phyloP scores from a whole-genome alignment of 2,888 invertebrate species.

The Harpalus rubripes region DNA sequence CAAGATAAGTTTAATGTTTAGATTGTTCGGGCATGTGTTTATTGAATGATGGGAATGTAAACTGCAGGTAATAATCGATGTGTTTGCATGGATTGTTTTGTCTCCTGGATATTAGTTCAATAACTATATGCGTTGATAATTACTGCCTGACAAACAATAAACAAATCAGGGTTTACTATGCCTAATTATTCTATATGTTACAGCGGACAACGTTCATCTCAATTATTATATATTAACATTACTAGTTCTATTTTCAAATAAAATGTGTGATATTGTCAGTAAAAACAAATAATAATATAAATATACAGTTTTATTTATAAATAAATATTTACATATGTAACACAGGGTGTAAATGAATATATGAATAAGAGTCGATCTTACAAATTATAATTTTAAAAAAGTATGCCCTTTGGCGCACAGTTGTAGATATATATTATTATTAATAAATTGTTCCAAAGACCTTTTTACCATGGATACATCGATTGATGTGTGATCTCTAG shows the following conservation, averaged over 20 bases:
- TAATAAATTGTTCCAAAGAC: too few relatives aligned
- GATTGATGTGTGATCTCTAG: too few relatives aligned
- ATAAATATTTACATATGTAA: neutral
- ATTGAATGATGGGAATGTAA: constrained; percentile 5
- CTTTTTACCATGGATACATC: too few relatives aligned
- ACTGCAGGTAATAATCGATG: constrained; percentile 30
- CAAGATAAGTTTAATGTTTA: constrained; percentile 33
- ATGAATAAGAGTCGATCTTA: too few relatives aligned
- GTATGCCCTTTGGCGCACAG: too few relatives aligned
- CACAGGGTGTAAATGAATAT: neutral
- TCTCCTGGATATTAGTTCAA: constrained; percentile 19
- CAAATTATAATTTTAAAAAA: too few relatives aligned
- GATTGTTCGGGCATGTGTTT: constrained; percentile 4
- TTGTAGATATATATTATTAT: too few relatives aligned
- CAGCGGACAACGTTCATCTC: too few relatives aligned
- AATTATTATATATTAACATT: too few relatives aligned
- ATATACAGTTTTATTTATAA: neutral
- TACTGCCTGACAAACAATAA: constrained; percentile 4
- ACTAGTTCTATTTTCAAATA: too few relatives aligned
- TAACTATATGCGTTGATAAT: neutral
- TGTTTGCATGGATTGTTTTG: constrained; percentile 30
- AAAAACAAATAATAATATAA: too few relatives aligned
- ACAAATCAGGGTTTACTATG: neutral
- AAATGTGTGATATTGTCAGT: too few relatives aligned
- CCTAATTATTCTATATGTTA: neutral